Conservation (phyloP, 2,113 vertebrate species). For the Gasterosteus aculeatus region DNA sequence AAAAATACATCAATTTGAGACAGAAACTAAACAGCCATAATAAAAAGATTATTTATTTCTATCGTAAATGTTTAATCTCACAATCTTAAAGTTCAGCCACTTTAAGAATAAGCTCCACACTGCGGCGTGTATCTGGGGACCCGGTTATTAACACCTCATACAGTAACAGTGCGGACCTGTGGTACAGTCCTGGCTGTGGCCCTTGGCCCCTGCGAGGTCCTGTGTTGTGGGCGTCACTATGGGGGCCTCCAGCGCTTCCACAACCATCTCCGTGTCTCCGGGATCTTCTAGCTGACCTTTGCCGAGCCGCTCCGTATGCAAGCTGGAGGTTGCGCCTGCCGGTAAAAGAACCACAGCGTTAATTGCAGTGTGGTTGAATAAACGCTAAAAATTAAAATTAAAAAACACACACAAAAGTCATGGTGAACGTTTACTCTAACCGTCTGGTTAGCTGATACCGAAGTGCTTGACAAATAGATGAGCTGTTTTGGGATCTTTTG, state of each 20-base stretch:
- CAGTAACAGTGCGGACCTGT: constrained; percentile 54
- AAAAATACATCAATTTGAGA: neutral
- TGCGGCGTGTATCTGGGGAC: neutral
- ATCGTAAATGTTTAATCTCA: constrained; percentile 8
- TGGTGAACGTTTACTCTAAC: no score
- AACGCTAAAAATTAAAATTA: neutral
- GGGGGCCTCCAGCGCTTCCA: constrained; percentile 42
- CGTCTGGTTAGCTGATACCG: no score
- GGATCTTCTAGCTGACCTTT: constrained; percentile 5
- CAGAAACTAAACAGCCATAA: no score
- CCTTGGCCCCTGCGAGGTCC: neutral
- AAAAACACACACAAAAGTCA: no score
- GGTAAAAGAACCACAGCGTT: constrained; percentile 20
- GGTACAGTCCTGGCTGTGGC: constrained; percentile 18
- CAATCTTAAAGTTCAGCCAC: constrained; percentile 32
- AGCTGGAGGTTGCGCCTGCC: constrained; percentile 35
- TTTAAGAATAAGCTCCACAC: constrained; percentile 1
- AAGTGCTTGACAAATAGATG: no score
- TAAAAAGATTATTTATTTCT: no score
- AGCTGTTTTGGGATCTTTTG: no score
- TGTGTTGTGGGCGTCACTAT: neutral
- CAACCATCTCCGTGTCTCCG: constrained; percentile 45
- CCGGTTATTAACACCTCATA: neutral
- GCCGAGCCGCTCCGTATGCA: constrained; percentile 12
- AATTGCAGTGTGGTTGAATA: neutral